Evolutionary conservation across 1,140 invertebrate genomes (phyloP).

Genomic region (Saxidomus purpurata): DNA sequence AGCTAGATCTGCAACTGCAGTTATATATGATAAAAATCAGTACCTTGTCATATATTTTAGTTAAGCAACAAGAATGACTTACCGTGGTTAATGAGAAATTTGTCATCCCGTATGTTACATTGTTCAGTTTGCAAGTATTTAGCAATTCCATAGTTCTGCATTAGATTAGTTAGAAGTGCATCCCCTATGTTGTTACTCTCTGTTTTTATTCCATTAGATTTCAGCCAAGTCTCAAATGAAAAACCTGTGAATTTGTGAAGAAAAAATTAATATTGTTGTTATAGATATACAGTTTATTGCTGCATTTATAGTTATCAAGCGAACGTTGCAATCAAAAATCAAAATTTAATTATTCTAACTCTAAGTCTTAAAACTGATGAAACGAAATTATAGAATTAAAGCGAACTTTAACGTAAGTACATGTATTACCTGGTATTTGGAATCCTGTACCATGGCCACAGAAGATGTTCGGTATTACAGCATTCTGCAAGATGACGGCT

Average conservation of each 20-base stretch:
- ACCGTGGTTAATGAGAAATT: background rate
- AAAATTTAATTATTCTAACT: too few relatives aligned
- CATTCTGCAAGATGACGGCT: background rate
- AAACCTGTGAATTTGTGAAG: background rate
- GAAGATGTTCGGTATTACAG: background rate
- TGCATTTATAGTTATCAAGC: too few relatives aligned
- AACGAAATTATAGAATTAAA: too few relatives aligned
- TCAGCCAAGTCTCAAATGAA: background rate
- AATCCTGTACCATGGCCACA: conserved; percentile 6
- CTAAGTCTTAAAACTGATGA: too few relatives aligned
- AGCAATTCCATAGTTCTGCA: background rate
- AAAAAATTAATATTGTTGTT: too few relatives aligned
- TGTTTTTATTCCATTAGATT: background rate
- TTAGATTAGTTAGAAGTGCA: background rate
- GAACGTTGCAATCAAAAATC: too few relatives aligned
- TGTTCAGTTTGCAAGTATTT: conserved; percentile 10
- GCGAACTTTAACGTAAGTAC: too few relatives aligned
- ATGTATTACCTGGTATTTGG: conserved; percentile 14
- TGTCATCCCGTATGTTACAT: background rate
- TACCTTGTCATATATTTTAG: too few relatives aligned
- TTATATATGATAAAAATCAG: too few relatives aligned
- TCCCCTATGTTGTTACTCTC: background rate
- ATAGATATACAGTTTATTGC: too few relatives aligned
- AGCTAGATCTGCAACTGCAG: too few relatives aligned
- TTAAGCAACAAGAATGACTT: too few relatives aligned